Evolutionary conservation across 2,888 invertebrate species (phyloP), one percentile per base, ranked within the genome.

Genomic region (Tenthredo mesomela): DNA sequence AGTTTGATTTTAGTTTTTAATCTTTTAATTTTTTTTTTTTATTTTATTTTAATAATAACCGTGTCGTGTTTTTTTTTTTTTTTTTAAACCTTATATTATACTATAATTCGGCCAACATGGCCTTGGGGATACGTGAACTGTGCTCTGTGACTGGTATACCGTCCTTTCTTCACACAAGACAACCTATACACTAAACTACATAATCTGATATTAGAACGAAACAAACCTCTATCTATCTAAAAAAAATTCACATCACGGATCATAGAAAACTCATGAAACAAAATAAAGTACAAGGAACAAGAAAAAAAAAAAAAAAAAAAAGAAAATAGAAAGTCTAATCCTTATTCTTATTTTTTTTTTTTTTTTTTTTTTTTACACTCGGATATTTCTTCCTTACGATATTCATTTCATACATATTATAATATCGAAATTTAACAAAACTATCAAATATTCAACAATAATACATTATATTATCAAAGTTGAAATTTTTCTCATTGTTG

Each of bases 61-160:
- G 29, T 29, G 29, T 29, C n/a, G n/a, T n/a, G n/a, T 29, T 29
- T 1, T 29, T 18, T 9, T n/a, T 7, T 21, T 43, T 75, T 25
- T 77, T 77, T 18, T 77, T 54, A 54, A 18, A 40, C 21, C 40
- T 43, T 25, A 85, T 65, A 85, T 58, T 3, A 2, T 33, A 33
- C 33, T 33, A 29, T 50, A 85, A 80, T 88, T 87, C 86, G 84
- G 84, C 77, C 84, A 89, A 90, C 89, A 90, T 91, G 90, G 90
- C 91, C 90, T 90, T 91, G 91, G 88, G 86, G 21, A 40, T 73
- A 12, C 18, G 71, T 73, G 71, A 73, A 73, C 71, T 73, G 40
- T 43, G 43, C 71, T n/a, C 37, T 40, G 40, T 29, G 70, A 15
- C 37, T 29, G 33, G 15, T n/a, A 29, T 18, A 29, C 70, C 70